Conservation (phyloP, 2,113 vertebrate genomes). For the Cyanoliseus patagonus region DNA sequence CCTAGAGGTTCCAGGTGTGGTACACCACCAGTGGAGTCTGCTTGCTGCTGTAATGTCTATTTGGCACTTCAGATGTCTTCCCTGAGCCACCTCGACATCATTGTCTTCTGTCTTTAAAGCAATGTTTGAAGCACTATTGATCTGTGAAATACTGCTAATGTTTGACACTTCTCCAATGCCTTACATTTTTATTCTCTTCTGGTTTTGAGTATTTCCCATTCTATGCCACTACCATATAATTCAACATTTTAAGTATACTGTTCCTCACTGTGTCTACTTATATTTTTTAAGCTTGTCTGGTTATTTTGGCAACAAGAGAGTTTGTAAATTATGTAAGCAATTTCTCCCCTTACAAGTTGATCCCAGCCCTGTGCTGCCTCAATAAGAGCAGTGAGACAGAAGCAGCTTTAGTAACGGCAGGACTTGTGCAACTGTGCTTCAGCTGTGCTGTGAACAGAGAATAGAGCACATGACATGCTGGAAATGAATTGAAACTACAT, state of each 20-base stretch:
- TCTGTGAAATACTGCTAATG: background rate
- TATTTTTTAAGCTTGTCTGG: slow-evolving; percentile 8
- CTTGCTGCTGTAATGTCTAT: background rate
- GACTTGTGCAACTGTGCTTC: background rate
- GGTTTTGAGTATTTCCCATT: background rate
- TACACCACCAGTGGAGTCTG: background rate
- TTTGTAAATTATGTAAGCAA: slow-evolving; percentile 1
- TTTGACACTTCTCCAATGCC: background rate
- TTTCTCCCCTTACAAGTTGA: background rate
- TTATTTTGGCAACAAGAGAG: background rate
- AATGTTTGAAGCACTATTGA: background rate
- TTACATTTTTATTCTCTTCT: background rate
- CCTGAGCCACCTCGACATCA: background rate
- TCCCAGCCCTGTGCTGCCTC: background rate
- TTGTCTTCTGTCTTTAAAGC: background rate
- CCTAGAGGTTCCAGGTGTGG: no score
- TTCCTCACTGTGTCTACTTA: background rate
- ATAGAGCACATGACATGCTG: accelerated
- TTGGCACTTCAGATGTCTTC: background rate
- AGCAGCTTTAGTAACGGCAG: background rate
- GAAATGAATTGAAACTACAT: background rate
- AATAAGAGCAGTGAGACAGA: background rate
- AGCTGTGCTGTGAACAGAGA: background rate
- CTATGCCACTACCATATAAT: background rate
- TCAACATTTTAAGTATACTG: background rate